Evolutionary conservation across 2,797 vertebrate species (phyloP).

Genomic region (Gephyroberyx darwinii): DNA sequence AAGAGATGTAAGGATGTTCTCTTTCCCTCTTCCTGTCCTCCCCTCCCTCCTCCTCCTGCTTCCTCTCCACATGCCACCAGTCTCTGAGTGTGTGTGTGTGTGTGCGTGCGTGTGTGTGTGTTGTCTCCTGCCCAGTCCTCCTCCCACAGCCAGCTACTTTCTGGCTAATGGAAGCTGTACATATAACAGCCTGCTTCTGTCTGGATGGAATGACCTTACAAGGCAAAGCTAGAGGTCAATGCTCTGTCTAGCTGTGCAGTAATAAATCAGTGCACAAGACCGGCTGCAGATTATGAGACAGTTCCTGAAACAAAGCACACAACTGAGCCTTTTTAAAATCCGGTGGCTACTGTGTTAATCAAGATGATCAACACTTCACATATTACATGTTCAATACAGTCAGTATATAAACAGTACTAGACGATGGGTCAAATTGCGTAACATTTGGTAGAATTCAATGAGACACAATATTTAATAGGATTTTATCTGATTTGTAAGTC

Average conservation of each 20-base stretch:
- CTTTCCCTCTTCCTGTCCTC: not conserved
- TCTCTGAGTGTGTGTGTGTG: not conserved
- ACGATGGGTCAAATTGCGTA: not conserved
- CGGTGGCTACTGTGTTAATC: not conserved
- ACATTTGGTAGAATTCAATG: too few relatives aligned
- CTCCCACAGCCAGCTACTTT: not conserved
- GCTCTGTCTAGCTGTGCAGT: constrained; percentile 24
- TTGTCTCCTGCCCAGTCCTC: not conserved
- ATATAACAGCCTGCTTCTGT: constrained; percentile 26
- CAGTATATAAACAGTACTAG: not conserved
- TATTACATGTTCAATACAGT: not conserved
- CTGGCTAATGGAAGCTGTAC: constrained; percentile 31
- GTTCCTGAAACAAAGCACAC: not conserved
- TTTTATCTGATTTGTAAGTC: not conserved
- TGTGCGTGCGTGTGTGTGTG: not conserved
- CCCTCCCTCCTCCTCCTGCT: not conserved
- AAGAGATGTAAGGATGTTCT: not conserved
- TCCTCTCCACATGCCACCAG: not conserved
- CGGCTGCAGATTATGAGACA: not conserved
- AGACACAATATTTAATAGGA: too few relatives aligned
- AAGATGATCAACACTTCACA: not conserved
- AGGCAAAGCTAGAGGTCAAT: constrained; percentile 26
- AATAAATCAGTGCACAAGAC: constrained; percentile 3
- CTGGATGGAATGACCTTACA: constrained; percentile 41
- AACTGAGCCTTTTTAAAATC: not conserved